Evolutionary conservation across 2,797 vertebrate genomes (phyloP).

Genomic region (Tragelaphus eurycerus): DNA sequence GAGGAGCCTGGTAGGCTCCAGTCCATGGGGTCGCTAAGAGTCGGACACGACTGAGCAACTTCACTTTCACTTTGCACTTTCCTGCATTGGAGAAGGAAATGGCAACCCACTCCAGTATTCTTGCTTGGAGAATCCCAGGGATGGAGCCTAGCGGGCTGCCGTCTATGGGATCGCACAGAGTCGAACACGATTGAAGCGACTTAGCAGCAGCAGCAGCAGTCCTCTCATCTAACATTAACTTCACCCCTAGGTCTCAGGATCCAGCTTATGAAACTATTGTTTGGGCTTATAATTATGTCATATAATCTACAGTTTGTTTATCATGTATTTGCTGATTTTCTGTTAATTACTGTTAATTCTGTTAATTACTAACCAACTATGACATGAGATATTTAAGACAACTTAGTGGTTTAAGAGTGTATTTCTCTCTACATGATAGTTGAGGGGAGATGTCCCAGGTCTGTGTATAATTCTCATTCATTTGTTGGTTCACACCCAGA

Average conservation of each 20-base stretch:
- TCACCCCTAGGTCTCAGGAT: not conserved
- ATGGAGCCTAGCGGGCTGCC: too few species aligned
- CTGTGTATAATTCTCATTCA: not conserved
- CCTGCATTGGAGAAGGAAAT: too few species aligned
- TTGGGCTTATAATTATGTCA: not conserved
- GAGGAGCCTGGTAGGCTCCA: too few species aligned
- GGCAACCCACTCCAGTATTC: too few species aligned
- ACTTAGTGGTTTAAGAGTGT: not conserved
- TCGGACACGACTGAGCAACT: too few species aligned
- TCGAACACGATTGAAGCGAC: too few species aligned
- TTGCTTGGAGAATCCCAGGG: too few species aligned
- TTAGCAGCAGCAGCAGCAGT: not conserved
- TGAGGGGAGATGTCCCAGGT: not conserved
- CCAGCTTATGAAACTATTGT: not conserved
- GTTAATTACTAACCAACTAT: not conserved
- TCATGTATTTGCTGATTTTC: not conserved
- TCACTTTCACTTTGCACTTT: too few species aligned
- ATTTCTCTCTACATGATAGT: not conserved
- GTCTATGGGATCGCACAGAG: too few species aligned
- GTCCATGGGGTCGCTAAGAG: too few species aligned
- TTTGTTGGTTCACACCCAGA: not conserved
- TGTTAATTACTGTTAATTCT: not conserved
- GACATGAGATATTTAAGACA: not conserved
- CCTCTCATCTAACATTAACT: not conserved
- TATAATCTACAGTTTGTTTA: not conserved